phyloP scores from a whole-genome alignment of 2,113 vertebrate species.

The Echinops telfairi region DNA sequence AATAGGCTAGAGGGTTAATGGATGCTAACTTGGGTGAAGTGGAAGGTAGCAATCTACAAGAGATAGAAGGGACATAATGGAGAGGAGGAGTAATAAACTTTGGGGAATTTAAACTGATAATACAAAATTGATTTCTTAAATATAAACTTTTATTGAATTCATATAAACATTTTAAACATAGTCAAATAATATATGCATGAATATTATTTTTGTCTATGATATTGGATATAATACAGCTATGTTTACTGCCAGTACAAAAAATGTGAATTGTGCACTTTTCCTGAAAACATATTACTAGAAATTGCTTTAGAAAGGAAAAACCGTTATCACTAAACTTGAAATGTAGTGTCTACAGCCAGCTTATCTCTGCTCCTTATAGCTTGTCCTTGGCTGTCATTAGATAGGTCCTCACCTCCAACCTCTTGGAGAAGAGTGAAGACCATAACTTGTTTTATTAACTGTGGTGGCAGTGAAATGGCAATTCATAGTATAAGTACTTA shows the following conservation, averaged over 20 bases:
- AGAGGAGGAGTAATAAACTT: too few species aligned
- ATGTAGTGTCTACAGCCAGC: not conserved
- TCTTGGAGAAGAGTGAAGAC: not conserved
- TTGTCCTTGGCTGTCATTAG: too few species aligned
- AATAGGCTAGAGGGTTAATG: too few species aligned
- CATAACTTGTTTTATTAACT: too few species aligned
- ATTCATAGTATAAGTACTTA: not conserved
- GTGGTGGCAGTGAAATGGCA: not conserved
- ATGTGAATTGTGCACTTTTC: not conserved
- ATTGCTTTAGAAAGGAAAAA: not conserved
- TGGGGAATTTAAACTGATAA: too few species aligned
- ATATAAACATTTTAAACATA: too few species aligned
- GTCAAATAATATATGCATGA: not conserved
- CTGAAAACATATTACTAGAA: too few species aligned
- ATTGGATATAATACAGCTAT: not conserved
- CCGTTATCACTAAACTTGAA: not conserved
- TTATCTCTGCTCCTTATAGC: fast-evolving
- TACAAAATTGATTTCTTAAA: too few species aligned
- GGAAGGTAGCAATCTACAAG: too few species aligned
- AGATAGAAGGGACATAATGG: too few species aligned
- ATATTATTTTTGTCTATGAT: not conserved
- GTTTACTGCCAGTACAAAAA: not conserved
- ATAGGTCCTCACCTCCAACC: fast-evolving
- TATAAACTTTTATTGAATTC: too few species aligned
- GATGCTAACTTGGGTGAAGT: too few species aligned